Conservation (phyloP, 2,888 invertebrate genomes). For the Hypselothyrea guttata region DNA sequence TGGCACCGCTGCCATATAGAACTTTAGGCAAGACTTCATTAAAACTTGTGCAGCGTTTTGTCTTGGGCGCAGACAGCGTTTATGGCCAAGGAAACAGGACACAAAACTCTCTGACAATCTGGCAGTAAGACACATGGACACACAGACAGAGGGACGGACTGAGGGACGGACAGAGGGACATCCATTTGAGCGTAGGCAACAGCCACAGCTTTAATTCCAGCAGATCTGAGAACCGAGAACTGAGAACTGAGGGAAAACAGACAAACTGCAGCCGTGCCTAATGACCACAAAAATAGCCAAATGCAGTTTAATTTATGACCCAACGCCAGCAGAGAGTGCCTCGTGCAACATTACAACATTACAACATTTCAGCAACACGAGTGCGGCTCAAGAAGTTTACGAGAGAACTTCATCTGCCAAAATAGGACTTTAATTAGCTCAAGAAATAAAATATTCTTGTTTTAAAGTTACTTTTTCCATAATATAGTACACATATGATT, state of each 20-base stretch:
- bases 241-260: constrained; percentile 29
- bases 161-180: too few relatives aligned
- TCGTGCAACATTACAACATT: constrained; percentile 8
- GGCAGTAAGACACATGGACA: too few relatives aligned
- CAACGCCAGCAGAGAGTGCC: constrained; percentile 34
- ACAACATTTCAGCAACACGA: constrained; percentile 22
- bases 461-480: too few relatives aligned
- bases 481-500: too few relatives aligned
- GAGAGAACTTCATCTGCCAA: background rate
- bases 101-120: constrained; percentile 18
- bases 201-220: background rate
- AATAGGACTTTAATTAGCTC: too few relatives aligned
- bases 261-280: constrained; percentile 67
- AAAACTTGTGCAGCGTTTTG: constrained; percentile 56
- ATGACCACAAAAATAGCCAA: constrained; percentile 75
- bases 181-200: background rate
- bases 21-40: constrained; percentile 67
- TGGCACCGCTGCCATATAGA: constrained; percentile 29
- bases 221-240: background rate
- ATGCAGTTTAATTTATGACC: constrained; percentile 70
- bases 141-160: too few relatives aligned
- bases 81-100: constrained; percentile 44
- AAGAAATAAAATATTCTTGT: too few relatives aligned
- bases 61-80: constrained; percentile 16
- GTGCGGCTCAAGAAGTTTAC: constrained; percentile 13